Evolutionary conservation across 2,113 vertebrate species (phyloP).

Genomic region (Alaudala cheleensis): DNA sequence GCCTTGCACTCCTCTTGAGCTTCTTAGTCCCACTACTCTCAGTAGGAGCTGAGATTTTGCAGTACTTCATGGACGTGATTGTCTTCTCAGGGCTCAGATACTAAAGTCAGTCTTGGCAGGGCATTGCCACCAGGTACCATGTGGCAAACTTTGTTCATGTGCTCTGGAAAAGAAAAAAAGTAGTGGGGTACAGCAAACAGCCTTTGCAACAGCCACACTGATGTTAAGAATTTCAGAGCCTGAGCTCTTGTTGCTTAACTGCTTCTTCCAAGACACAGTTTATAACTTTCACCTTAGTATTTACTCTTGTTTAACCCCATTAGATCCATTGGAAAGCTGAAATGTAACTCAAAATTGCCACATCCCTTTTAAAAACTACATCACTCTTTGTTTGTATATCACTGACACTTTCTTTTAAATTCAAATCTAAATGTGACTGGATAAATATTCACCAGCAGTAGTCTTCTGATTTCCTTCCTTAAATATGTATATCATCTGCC

Average conservation of each 20-base stretch:
- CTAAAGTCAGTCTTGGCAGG: not conserved
- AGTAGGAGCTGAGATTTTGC: not conserved
- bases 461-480: not conserved
- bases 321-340: not conserved
- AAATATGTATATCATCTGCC: not conserved
- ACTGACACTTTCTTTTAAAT: not conserved
- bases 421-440: not conserved
- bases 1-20: not conserved
- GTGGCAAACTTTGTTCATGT: not conserved
- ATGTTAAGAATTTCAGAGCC: not conserved
- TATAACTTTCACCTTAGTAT: not conserved
- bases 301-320: not conserved
- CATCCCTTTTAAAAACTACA: not conserved
- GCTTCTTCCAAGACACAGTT: not conserved
- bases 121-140: not conserved
- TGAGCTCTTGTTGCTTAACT: not conserved
- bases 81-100: not conserved
- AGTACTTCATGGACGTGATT: fast-evolving
- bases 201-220: not conserved
- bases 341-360: not conserved
- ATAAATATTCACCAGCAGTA: not conserved
- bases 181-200: not conserved
- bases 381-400: not conserved
- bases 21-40: not conserved
- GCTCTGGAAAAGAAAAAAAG: not conserved